Conservation (phyloP, 2,888 invertebrate species). For the Calameuta pallipes region DNA sequence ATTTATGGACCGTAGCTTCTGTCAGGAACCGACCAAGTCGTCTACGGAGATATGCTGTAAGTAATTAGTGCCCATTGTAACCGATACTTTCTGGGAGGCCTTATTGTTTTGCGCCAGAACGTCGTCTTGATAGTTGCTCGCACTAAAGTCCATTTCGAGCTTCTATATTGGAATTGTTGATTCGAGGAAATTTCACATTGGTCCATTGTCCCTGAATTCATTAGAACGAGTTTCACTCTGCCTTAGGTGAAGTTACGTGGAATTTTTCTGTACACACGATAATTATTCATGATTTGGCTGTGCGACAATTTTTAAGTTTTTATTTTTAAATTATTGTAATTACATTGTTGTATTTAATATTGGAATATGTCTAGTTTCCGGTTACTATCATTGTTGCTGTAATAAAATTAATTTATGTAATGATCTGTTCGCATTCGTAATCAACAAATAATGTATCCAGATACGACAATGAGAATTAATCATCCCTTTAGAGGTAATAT, state of each 20-base stretch:
- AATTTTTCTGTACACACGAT: not conserved
- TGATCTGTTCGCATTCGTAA: too few relatives aligned
- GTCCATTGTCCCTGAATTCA: not conserved
- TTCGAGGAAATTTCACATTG: not conserved
- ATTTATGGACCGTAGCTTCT: constrained; percentile 32
- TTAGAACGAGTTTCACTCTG: not conserved
- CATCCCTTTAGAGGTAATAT: not conserved
- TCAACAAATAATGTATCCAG: too few relatives aligned
- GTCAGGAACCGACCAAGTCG: constrained; percentile 24
- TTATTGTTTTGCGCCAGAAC: not conserved
- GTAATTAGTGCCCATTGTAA: constrained; percentile 26
- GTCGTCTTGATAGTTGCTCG: not conserved
- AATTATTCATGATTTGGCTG: not conserved
- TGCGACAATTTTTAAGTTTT: too few relatives aligned
- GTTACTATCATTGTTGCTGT: too few relatives aligned
- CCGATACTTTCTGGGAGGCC: not conserved
- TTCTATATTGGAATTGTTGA: not conserved
- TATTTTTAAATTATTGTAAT: not conserved
- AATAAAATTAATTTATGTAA: too few relatives aligned
- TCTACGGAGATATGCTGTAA: constrained; percentile 29
- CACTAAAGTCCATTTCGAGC: not conserved
- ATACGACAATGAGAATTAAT: too few relatives aligned
- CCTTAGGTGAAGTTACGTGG: not conserved
- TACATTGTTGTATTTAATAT: not conserved
- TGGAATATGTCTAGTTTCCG: not conserved